Conservation (phyloP, 2,113 vertebrate genomes). For the Halcyon malimbica region DNA sequence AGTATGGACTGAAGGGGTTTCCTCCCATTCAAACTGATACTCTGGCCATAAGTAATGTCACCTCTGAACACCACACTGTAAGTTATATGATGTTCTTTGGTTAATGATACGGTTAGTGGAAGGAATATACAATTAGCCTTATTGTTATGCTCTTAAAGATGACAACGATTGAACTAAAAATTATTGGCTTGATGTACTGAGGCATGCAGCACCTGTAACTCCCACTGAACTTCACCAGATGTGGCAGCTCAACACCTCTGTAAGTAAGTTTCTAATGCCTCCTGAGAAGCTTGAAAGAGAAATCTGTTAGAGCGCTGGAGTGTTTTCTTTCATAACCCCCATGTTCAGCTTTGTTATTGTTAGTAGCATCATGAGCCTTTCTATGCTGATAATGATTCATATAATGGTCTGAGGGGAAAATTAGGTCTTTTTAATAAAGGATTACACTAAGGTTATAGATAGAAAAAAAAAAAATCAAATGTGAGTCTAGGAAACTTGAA, state of each 20-base stretch:
- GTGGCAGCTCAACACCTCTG: neutral
- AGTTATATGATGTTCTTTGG: neutral
- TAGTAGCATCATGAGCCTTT: neutral
- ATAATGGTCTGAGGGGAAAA: neutral
- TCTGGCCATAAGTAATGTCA: neutral
- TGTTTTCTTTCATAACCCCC: constrained; percentile 14
- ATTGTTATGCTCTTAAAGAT: neutral
- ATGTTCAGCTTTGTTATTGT: neutral
- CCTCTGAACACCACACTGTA: neutral
- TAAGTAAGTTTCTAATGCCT: neutral
- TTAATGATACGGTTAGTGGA: neutral
- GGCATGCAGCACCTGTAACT: neutral
- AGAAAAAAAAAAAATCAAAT: neutral
- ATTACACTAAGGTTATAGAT: neutral
- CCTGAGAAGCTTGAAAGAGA: constrained; percentile 18
- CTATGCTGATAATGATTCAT: neutral
- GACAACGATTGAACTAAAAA: neutral
- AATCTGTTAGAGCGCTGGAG: neutral
- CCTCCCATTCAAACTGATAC: neutral
- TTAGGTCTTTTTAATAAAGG: constrained; percentile 14
- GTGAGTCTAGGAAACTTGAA: neutral
- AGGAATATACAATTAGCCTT: neutral
- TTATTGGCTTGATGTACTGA: neutral
- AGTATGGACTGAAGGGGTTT: neutral
- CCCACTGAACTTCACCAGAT: constrained; percentile 1